phyloP scores from a whole-genome alignment of 2,113 vertebrate species.

The Phyllostomus hastatus region DNA sequence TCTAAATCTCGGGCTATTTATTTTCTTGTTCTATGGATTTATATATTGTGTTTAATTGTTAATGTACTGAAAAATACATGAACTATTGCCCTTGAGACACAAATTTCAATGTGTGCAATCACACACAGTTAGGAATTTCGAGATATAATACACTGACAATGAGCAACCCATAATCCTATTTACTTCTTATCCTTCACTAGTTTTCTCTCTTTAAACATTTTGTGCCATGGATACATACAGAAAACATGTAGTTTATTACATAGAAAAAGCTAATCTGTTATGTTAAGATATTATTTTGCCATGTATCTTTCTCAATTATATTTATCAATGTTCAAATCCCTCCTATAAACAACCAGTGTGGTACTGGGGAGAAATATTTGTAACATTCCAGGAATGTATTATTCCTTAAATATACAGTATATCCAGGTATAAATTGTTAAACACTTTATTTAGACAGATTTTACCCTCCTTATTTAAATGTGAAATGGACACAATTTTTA shows the following conservation, averaged over 20 bases:
- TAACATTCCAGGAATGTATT: conserved; percentile 62
- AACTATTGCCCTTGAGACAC: background rate
- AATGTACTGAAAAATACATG: background rate
- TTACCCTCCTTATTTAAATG: conserved; percentile 76
- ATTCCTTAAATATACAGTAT: conserved; percentile 50
- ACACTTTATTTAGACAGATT: conserved; percentile 75
- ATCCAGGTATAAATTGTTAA: conserved; percentile 64
- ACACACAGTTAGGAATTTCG: background rate
- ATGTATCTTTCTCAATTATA: background rate
- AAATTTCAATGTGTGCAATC: background rate
- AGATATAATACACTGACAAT: background rate
- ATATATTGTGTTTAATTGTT: background rate
- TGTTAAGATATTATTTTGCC: background rate
- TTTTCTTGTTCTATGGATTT: background rate
- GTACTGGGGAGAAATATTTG: conserved; percentile 52
- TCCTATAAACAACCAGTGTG: background rate
- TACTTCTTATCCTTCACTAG: background rate
- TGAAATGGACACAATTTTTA: conserved; percentile 67
- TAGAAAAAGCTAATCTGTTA: background rate
- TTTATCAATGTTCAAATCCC: conserved; percentile 23
- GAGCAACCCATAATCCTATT: background rate
- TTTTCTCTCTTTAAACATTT: background rate
- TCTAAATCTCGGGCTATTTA: background rate
- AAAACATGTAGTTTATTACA: background rate
- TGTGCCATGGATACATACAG: background rate